Conservation (phyloP, 1,140 invertebrate genomes). For the Euwallacea similis region DNA sequence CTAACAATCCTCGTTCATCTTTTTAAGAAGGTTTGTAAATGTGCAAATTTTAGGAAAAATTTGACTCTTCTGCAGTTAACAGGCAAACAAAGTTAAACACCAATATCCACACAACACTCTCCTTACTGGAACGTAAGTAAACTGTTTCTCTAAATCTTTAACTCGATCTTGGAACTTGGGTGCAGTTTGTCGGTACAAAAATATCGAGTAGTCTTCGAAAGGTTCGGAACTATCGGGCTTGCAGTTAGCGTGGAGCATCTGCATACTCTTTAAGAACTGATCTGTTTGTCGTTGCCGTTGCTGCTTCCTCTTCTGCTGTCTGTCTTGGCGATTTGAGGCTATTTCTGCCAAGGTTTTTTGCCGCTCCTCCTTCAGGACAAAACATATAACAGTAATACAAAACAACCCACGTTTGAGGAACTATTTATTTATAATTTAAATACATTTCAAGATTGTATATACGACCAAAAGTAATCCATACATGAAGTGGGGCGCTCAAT, state of each 20-base stretch:
- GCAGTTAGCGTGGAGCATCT: slow-evolving; percentile 71
- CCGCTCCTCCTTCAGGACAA: slow-evolving; percentile 62
- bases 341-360: slow-evolving; percentile 69
- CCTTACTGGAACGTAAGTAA: slow-evolving; percentile 73
- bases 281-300: slow-evolving; percentile 69
- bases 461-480: slow-evolving; percentile 28
- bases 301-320: slow-evolving; percentile 66
- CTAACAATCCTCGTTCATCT: neutral
- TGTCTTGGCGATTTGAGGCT: slow-evolving; percentile 66
- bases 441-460: slow-evolving; percentile 10
- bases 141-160: slow-evolving; percentile 75
- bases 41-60: neutral
- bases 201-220: slow-evolving; percentile 76
- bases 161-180: slow-evolving; percentile 76
- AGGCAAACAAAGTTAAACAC: slow-evolving; percentile 22
- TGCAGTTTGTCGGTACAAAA: slow-evolving; percentile 72
- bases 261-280: slow-evolving; percentile 76
- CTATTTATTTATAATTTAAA: neutral
- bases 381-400: slow-evolving; percentile 8
- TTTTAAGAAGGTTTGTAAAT: neutral
- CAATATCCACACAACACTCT: slow-evolving; percentile 30
- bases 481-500: slow-evolving; percentile 19
- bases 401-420: neutral
- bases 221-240: slow-evolving; percentile 59
- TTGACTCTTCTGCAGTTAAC: neutral